These are phyloP conservation scores for Euspilapteryx auroguttella DNA, from an alignment of 2,888 invertebrate species.

Conservation along the genomic window DNA sequence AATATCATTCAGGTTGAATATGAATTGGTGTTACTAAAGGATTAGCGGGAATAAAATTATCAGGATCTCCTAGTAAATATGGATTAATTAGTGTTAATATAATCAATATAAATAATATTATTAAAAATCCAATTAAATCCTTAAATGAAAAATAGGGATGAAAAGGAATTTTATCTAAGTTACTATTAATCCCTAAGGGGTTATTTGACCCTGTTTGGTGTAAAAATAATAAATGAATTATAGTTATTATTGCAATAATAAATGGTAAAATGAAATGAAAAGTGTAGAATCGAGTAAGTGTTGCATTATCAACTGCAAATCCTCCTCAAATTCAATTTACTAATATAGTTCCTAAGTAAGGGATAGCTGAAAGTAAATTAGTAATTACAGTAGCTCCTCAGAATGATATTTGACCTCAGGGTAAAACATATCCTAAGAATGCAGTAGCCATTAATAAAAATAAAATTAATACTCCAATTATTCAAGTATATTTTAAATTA, in stretches of 20 bases:
- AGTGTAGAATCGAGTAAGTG: slow-evolving; percentile 75
- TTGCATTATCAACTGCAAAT: slow-evolving; percentile 73
- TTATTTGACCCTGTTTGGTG: slow-evolving; percentile 72
- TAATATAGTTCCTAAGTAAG: slow-evolving; percentile 64
- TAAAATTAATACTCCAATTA: slow-evolving; percentile 66
- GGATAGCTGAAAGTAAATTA: slow-evolving; percentile 71
- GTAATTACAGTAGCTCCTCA: slow-evolving; percentile 83
- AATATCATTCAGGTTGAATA: slow-evolving; percentile 86
- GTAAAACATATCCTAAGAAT: slow-evolving; percentile 77
- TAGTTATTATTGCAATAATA: slow-evolving; percentile 61
- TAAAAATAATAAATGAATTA: slow-evolving; percentile 68
- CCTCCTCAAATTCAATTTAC: slow-evolving; percentile 78
- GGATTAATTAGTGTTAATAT: slow-evolving; percentile 57
- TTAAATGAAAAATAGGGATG: slow-evolving; percentile 68
- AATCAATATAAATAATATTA: slow-evolving; percentile 54
- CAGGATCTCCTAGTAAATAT: slow-evolving; percentile 67
- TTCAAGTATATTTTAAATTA: slow-evolving; percentile 62
- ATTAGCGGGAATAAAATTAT: slow-evolving; percentile 74
- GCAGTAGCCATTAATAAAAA: slow-evolving; percentile 71
- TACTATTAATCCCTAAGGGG: slow-evolving; percentile 65
- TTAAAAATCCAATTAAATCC: slow-evolving; percentile 64
- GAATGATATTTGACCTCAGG: slow-evolving; percentile 82
- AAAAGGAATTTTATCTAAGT: slow-evolving; percentile 70
- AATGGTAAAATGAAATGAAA: slow-evolving; percentile 76
- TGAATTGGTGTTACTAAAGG: slow-evolving; percentile 70